These are phyloP conservation scores for Lapara coniferarum DNA, from an alignment of 2,888 invertebrate genomes.

Conservation along the genomic window DNA sequence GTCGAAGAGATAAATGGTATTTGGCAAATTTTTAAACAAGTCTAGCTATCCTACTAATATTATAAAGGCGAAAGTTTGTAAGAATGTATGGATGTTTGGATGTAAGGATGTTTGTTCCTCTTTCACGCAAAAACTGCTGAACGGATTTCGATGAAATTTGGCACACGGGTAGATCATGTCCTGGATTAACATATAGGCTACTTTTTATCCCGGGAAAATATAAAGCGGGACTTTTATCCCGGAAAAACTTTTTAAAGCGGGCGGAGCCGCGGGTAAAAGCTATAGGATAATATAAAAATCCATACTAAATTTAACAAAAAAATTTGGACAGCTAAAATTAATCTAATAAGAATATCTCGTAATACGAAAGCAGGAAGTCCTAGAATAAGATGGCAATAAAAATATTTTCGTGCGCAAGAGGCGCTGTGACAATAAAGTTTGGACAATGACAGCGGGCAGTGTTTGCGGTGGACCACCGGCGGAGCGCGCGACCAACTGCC, in stretches of 20 bases:
- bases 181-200: too few relatives aligned
- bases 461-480: conserved; percentile 77
- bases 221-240: too few relatives aligned
- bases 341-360: neutral
- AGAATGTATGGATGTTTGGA: too few relatives aligned
- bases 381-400: conserved; percentile 30
- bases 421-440: conserved; percentile 67
- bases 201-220: too few relatives aligned
- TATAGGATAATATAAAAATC: neutral
- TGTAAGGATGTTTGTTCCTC: too few relatives aligned
- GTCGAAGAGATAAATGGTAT: neutral
- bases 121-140: too few relatives aligned
- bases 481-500: conserved; percentile 43
- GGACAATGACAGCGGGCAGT: conserved; percentile 63
- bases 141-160: too few relatives aligned
- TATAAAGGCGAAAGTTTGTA: too few relatives aligned
- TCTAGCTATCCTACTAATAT: too few relatives aligned
- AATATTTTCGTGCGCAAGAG: conserved; percentile 40
- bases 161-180: too few relatives aligned
- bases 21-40: neutral
- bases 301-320: neutral
- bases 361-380: conserved; percentile 22
- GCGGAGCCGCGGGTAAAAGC: too few relatives aligned
- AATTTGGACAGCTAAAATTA: neutral
- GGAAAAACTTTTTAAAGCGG: too few relatives aligned